Evolutionary conservation across 2,113 vertebrate genomes (phyloP), one percentile per base, ranked within the genome.

Genomic region (Hepsetus odoe): DNA sequence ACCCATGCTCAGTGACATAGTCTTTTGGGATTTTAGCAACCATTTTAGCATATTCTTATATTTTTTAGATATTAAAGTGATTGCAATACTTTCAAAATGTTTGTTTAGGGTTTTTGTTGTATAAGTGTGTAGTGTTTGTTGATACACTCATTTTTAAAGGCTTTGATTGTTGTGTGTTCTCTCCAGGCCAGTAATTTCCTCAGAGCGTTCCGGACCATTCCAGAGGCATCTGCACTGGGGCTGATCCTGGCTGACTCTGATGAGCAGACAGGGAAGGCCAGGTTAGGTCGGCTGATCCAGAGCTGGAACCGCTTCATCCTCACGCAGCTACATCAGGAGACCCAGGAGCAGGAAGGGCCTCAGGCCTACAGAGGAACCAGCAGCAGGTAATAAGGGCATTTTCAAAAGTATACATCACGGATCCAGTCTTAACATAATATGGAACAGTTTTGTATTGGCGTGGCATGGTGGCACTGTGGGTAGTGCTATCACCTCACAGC

Each of bases 301-400:
- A 97, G 98, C 89, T 99, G 98, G 98, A 98, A 98, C 84, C 95
- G 98, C 10, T 99, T 99, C 89, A 98, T 99, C 86, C 94, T 99
- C 18, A 98, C 98, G 0, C 98, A 99, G 78, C 94, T 99, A 26
- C 98, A 99, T 89, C 98, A 99, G 90, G 98, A 99, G 80, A 97
- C 97, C 0, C 97, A 98, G 89, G 98, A 99, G 86, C 94, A 96
- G 86, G 98, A 99, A 87, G 96, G 94, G 2, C 96, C 98, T 0
- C 97, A 98, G 90, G 98, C 98, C 0, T 99, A 99, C 78, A 89
- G 98, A 1, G 96, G 96, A 1, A 92, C 93, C 81, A 95, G 95
- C 86, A 89, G 90, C 93, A 96, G 95, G 96, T 98, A 81, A 44
- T n/a, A 86, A 53, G 28, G 53, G 20, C 8, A 2, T 2, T 12